A percentile compares a stretch with the other conserved stretches of the same genome.
phyloP scores from a whole-genome alignment of 2,888 invertebrate species.

The Vanessa cardui region DNA sequence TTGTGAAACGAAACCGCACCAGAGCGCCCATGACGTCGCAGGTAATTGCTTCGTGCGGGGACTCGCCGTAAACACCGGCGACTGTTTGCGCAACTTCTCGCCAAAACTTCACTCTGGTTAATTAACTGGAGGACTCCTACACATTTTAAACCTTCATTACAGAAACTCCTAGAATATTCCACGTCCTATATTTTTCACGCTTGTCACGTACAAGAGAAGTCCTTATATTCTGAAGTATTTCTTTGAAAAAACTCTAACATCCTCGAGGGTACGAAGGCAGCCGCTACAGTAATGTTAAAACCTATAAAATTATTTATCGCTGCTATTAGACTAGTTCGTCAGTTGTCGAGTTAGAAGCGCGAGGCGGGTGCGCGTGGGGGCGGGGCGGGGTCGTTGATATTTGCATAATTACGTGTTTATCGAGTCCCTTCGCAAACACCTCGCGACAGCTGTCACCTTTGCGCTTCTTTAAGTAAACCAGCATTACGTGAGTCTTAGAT shows the following conservation, averaged over 20 bases:
- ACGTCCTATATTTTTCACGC: background rate
- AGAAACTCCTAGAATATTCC: background rate
- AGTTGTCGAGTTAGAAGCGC: background rate
- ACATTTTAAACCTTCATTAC: background rate
- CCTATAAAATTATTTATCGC: background rate
- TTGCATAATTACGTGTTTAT: slow-evolving; percentile 16
- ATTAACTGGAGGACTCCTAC: slow-evolving; percentile 1
- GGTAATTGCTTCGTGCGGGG: slow-evolving; percentile 11
- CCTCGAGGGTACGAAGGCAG: too few relatives aligned
- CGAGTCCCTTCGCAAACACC: slow-evolving; percentile 3
- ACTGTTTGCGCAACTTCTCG: slow-evolving; percentile 6
- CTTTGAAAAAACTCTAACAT: background rate
- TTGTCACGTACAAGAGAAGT: background rate
- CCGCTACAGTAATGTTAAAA: background rate
- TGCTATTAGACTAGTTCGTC: background rate
- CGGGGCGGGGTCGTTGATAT: background rate
- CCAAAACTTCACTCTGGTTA: background rate
- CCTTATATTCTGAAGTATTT: background rate
- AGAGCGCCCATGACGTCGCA: slow-evolving; percentile 4
- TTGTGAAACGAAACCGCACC: background rate
- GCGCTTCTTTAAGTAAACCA: slow-evolving; percentile 7
- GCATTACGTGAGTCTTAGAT: background rate
- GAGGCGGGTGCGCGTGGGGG: background rate
- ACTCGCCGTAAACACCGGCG: background rate
- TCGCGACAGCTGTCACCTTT: slow-evolving; percentile 16